Evolutionary conservation across 2,797 vertebrate genomes (phyloP).

Genomic region (Sebastes diploproa): DNA sequence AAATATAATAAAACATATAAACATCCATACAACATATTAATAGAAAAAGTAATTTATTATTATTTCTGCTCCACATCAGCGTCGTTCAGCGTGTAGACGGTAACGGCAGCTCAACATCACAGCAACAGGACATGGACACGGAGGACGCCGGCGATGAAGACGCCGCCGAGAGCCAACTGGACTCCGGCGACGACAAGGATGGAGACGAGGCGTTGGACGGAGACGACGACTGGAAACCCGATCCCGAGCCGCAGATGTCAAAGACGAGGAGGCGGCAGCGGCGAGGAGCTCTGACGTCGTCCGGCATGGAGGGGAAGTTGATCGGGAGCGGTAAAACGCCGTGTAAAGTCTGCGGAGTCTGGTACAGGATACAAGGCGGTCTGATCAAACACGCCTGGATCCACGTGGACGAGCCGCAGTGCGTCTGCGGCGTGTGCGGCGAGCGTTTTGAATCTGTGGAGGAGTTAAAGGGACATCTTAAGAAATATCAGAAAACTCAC

Average conservation of each 20-base stretch:
- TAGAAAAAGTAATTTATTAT: too few species aligned
- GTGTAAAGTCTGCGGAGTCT: slow-evolving; percentile 38
- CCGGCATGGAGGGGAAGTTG: fast-evolving
- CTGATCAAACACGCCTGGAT: slow-evolving; percentile 55
- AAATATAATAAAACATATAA: too few species aligned
- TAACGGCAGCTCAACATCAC: not conserved
- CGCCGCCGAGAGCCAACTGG: not conserved
- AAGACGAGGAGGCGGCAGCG: not conserved
- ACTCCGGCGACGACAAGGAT: not conserved
- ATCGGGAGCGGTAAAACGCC: not conserved
- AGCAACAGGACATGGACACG: not conserved
- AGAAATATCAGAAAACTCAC: slow-evolving; percentile 21
- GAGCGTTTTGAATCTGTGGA: not conserved
- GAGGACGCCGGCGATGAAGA: not conserved
- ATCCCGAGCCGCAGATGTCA: fast-evolving
- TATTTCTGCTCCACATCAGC: not conserved
- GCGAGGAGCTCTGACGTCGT: fast-evolving
- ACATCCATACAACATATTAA: too few species aligned
- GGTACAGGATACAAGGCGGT: slow-evolving; percentile 11
- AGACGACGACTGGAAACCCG: slow-evolving; percentile 31
- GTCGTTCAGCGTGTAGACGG: fast-evolving
- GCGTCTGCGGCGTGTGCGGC: slow-evolving; percentile 42
- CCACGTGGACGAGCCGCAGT: slow-evolving; percentile 10
- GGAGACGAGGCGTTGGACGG: not conserved
- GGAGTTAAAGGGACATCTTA: slow-evolving; percentile 18